Evolutionary conservation across 2,797 vertebrate genomes (phyloP).

Genomic region (Alca torda): DNA sequence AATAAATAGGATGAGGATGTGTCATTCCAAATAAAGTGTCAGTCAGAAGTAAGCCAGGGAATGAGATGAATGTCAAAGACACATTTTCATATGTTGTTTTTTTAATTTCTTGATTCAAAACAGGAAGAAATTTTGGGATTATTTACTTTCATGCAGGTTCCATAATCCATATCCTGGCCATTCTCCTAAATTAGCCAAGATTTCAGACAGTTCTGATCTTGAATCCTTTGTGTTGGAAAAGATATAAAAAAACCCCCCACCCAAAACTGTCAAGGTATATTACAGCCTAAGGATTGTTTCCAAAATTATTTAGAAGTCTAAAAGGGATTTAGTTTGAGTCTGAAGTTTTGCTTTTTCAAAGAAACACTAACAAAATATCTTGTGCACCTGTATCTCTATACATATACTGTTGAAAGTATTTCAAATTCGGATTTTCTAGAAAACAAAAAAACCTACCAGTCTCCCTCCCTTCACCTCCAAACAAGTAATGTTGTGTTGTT

Average conservation of each 20-base stretch:
- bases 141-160: neutral
- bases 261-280: neutral
- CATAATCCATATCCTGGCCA: neutral
- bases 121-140: neutral
- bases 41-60: neutral
- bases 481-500: neutral
- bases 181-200: neutral
- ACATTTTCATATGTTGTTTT: neutral
- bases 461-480: neutral
- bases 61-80: neutral
- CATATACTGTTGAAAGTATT: neutral
- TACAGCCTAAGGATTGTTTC: neutral
- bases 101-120: neutral
- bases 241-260: accelerated
- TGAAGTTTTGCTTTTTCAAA: neutral
- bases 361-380: neutral
- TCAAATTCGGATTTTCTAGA: neutral
- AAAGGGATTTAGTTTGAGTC: neutral
- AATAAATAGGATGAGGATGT: neutral
- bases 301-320: neutral
- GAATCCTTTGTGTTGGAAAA: neutral
- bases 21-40: neutral
- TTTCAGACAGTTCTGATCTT: neutral
- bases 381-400: neutral
- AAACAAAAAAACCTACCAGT: neutral